Evolutionary conservation across 2,888 invertebrate genomes (phyloP).

Genomic region (Drosophila longiperda): DNA sequence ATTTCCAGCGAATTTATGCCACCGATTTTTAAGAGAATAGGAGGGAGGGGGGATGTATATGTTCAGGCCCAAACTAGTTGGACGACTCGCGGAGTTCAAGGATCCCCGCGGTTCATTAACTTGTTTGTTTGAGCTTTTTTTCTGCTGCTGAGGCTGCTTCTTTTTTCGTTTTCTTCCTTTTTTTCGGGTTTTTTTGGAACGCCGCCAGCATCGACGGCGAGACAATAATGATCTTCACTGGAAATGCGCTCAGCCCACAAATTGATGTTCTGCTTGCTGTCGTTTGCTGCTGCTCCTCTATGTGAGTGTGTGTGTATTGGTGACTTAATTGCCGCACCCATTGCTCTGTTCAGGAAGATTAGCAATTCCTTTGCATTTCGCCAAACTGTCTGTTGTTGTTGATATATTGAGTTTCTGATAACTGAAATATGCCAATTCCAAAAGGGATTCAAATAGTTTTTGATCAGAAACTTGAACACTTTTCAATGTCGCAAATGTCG

Average conservation of each 20-base stretch:
- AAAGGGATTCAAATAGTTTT: not conserved
- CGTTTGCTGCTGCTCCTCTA: not conserved
- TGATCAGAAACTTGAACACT: not conserved
- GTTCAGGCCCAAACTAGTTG: constrained; percentile 65
- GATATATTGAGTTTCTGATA: constrained; percentile 3
- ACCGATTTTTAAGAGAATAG: constrained; percentile 56
- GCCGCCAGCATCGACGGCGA: constrained; percentile 63
- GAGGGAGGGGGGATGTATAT: not conserved
- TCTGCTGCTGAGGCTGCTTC: not conserved
- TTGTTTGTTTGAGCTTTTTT: constrained; percentile 58
- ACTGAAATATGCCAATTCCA: not conserved
- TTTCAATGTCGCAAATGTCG: not conserved
- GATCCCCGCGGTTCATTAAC: constrained; percentile 77
- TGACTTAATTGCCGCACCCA: constrained; percentile 79
- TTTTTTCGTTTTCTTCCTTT: constrained; percentile 12
- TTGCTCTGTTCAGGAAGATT: constrained; percentile 59
- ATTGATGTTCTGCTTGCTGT: constrained; percentile 18
- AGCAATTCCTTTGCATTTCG: constrained; percentile 38
- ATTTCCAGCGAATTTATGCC: constrained; percentile 79
- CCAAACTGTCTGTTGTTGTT: constrained; percentile 30
- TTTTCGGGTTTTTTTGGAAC: constrained; percentile 38
- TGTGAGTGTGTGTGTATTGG: constrained; percentile 25
- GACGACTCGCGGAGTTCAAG: constrained; percentile 64
- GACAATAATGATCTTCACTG: constrained; percentile 78
- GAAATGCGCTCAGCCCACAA: constrained; percentile 56